Evolutionary conservation across 37 sponge, comb jelly and placozoan genomes (phyloP).

Genomic region (Chondrilla cf. caribensis): DNA sequence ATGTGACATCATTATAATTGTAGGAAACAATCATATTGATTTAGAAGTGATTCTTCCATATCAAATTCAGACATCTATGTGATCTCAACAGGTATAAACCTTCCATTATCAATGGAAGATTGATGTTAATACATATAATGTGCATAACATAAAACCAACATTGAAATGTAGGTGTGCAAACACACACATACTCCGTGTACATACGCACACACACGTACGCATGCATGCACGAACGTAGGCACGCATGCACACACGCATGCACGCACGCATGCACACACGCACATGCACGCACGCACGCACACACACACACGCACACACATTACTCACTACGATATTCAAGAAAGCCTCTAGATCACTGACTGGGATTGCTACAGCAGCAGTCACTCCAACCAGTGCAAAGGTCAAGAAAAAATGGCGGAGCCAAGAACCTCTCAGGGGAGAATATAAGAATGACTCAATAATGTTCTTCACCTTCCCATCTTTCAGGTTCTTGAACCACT

Average conservation of each 20-base stretch:
- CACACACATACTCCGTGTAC: neutral
- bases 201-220: neutral
- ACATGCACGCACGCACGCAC: neutral
- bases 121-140: too few relatives aligned
- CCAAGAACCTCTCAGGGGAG: slow-evolving; percentile 36
- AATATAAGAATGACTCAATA: slow-evolving; percentile 40
- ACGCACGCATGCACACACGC: slow-evolving; percentile 3
- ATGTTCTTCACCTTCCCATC: too few relatives aligned
- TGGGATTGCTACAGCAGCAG: slow-evolving; percentile 38
- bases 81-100: too few relatives aligned
- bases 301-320: neutral
- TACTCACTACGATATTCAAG: slow-evolving; percentile 53
- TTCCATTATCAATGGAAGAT: too few relatives aligned
- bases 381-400: slow-evolving; percentile 19
- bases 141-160: too few relatives aligned
- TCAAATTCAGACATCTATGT: too few relatives aligned
- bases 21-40: too few relatives aligned
- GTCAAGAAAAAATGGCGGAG: slow-evolving; percentile 52
- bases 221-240: too few relatives aligned
- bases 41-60: too few relatives aligned
- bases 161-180: neutral
- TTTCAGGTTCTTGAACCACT: too few relatives aligned
- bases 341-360: slow-evolving; percentile 50
- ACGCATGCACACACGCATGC: neutral
- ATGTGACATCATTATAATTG: too few relatives aligned